Percentiles rank a stretch among this genome's conserved stretches.
These are phyloP conservation scores for Agriotes lineatus DNA, from an alignment of 2,888 invertebrate species.

Conservation along the genomic window DNA sequence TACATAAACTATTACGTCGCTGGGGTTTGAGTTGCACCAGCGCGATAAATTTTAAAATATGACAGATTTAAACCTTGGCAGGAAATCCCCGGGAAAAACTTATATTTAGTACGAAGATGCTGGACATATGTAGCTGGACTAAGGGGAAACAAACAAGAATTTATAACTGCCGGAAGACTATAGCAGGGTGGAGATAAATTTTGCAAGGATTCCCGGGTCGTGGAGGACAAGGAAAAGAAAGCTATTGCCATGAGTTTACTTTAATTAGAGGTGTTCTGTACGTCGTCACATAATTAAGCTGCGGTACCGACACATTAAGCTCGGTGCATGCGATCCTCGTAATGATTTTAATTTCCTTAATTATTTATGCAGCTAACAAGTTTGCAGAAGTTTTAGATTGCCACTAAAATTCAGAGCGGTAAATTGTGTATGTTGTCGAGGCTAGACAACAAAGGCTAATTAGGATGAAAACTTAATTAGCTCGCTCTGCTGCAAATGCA, in stretches of 20 bases:
- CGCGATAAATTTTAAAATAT: conserved; percentile 25
- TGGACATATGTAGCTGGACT: conserved; percentile 31
- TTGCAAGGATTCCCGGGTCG: conserved; percentile 4
- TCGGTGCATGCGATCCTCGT: conserved; percentile 18
- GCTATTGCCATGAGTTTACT: conserved; percentile 2
- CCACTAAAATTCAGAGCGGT: conserved; percentile 10
- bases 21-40: neutral
- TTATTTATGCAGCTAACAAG: conserved; percentile 26
- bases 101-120: conserved; percentile 34
- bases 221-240: neutral
- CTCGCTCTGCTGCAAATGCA: neutral
- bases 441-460: conserved; percentile 14
- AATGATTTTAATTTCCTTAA: conserved; percentile 27
- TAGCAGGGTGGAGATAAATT: conserved; percentile 34
- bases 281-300: conserved; percentile 23
- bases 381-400: conserved; percentile 22
- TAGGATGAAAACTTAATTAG: conserved; percentile 8
- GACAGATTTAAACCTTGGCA: conserved; percentile 20
- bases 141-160: conserved; percentile 33
- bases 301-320: conserved; percentile 17
- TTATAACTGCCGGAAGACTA: conserved; percentile 27
- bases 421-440: conserved; percentile 13
- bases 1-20: conserved; percentile 7
- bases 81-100: conserved; percentile 15
- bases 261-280: conserved; percentile 24